These are phyloP conservation scores for Lepus townsendii DNA, from an alignment of 2,797 vertebrate species.

Conservation along the genomic window DNA sequence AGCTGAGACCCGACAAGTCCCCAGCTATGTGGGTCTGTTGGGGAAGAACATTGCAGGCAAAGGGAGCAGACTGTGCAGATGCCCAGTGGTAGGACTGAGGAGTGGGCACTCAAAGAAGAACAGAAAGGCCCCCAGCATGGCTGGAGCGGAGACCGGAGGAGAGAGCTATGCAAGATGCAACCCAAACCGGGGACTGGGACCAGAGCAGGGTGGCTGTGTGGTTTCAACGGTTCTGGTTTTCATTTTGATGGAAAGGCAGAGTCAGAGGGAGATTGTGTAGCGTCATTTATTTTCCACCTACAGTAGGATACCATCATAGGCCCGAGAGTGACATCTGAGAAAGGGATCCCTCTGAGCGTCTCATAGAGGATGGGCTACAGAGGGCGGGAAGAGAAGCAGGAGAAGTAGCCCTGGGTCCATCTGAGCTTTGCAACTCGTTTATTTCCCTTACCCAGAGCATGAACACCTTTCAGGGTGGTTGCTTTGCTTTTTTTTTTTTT, in stretches of 20 bases:
- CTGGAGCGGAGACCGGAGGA: neutral
- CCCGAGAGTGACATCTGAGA: neutral
- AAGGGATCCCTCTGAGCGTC: neutral
- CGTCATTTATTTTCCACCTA: neutral
- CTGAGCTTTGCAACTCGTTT: neutral
- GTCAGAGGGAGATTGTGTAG: no score
- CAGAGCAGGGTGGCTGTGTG: neutral
- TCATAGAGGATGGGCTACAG: neutral
- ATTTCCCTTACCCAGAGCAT: neutral
- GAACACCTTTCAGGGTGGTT: neutral
- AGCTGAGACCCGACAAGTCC: slow-evolving; percentile 24
- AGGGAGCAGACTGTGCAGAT: neutral
- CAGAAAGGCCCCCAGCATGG: neutral
- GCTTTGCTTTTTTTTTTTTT: no score
- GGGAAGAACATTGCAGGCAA: slow-evolving; percentile 26
- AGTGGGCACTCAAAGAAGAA: neutral
- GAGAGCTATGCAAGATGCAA: neutral
- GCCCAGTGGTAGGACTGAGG: neutral
- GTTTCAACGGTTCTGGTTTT: neutral
- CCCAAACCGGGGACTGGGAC: neutral
- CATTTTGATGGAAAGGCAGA: no score
- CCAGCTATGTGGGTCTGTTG: neutral
- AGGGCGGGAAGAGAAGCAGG: neutral
- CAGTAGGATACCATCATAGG: neutral
- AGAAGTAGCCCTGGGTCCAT: neutral